Percentiles rank a stretch among this genome's conserved stretches.
phyloP scores from a whole-genome alignment of 2,888 invertebrate species.

The Mythimna ferrago region DNA sequence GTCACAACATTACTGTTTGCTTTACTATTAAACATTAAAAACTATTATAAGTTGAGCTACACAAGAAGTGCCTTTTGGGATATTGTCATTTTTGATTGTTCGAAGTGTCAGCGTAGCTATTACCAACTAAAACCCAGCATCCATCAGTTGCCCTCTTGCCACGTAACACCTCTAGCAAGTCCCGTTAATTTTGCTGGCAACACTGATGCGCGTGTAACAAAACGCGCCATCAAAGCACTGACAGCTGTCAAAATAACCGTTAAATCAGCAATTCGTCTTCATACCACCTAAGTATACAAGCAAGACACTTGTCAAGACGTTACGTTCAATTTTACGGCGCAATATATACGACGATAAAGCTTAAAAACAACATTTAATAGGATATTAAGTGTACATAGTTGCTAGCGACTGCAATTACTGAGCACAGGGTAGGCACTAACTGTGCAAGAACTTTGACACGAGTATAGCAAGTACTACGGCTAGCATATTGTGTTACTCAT shows the following conservation, averaged over 20 bases:
- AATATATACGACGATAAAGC: slow-evolving; percentile 69
- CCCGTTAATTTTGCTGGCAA: too few species aligned
- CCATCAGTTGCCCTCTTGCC: too few species aligned
- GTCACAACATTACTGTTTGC: too few species aligned
- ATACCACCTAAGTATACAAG: slow-evolving; percentile 31
- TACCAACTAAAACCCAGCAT: too few species aligned
- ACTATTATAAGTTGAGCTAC: too few species aligned
- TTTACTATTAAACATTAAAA: too few species aligned
- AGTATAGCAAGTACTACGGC: slow-evolving; percentile 34
- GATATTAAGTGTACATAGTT: slow-evolving; percentile 76
- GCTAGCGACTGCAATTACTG: slow-evolving; percentile 75
- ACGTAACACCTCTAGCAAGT: too few species aligned
- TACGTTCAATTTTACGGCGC: slow-evolving; percentile 71
- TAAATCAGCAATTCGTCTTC: slow-evolving; percentile 11
- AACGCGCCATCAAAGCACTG: too few species aligned
- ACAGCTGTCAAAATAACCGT: slow-evolving; percentile 6
- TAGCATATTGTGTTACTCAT: slow-evolving; percentile 39
- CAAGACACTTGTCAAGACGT: slow-evolving; percentile 57
- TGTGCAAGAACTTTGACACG: slow-evolving; percentile 43
- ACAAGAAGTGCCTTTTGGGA: too few species aligned
- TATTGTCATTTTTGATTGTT: too few species aligned
- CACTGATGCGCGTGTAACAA: too few species aligned
- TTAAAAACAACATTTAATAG: slow-evolving; percentile 72
- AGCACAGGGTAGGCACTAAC: slow-evolving; percentile 47
- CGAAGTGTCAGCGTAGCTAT: too few species aligned